Evolutionary conservation across 2,797 vertebrate genomes (phyloP), one percentile per base, ranked within the genome.

Genomic region (Zalophus californianus): DNA sequence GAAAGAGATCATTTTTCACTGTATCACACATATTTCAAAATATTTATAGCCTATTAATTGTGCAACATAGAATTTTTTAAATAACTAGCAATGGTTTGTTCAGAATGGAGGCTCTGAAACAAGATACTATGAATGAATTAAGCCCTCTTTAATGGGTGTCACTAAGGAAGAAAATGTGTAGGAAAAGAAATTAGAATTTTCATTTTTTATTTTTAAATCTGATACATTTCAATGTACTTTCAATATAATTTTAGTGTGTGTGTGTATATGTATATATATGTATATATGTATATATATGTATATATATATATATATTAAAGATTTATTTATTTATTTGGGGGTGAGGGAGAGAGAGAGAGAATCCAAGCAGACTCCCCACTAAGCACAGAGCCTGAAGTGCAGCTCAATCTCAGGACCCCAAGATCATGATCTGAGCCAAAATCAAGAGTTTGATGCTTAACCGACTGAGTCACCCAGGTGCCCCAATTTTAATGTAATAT

Each of bases 131-230:
- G 58, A 58, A 12, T 88, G 14, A 60, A 75, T 88, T 83, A 73
- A 75, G 25, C 1, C 10, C 32, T 13, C 32, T 58, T 16, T 3
- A 77, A 5, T 18, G 5, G 5, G 4, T 86, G n/a, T 85, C 27
- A 70, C n/a, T 27, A 38, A 75, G 25, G 18, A 66, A 73, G 58
- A 83, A 58, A 89, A n/a, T 14, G 15, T 89, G 2, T 7, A 35
- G 41, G n/a, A 50, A 54, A 88, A 77, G 58, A 88, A n/a, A 56
- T n/a, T 41, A 60, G 58, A 92, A 88, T 77, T 91, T 80, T 70
- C 27, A 72, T 41, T 92, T 75, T 50, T 50, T 72, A 5, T 35
- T 64, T 94, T 27, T 86, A 12, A 29, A 62, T 44, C 9, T 32
- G 21, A 73, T 73, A 48, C 1, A 48, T 25, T 85, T 89, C n/a